A percentile compares a stretch with the other conserved stretches of the same genome.
Evolutionary conservation across 2,888 invertebrate genomes (phyloP).

Genomic region (Dexiosoma caninum): DNA sequence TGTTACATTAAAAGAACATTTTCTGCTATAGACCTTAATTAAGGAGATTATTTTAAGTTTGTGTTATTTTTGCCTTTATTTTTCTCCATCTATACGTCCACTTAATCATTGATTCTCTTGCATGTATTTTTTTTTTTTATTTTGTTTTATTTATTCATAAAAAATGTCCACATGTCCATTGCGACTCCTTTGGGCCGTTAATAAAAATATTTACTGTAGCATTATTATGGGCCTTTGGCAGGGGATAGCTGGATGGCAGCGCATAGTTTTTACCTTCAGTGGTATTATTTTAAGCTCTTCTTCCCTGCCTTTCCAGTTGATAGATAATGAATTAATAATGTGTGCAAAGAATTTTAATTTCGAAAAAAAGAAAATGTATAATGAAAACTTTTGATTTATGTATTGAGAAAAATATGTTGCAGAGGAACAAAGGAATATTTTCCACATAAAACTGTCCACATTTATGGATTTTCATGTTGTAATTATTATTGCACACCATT

Average conservation of each 20-base stretch:
- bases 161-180: neutral
- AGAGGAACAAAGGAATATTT: neutral
- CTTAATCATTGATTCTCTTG: slow-evolving; percentile 3
- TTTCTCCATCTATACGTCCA: neutral
- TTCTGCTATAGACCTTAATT: too few relatives aligned
- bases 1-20: too few relatives aligned
- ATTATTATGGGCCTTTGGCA: neutral
- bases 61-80: neutral
- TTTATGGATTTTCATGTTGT: neutral
- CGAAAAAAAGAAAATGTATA: slow-evolving; percentile 38
- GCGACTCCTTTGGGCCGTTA: neutral
- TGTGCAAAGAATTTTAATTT: slow-evolving; percentile 42
- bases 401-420: too few relatives aligned
- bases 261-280: too few relatives aligned
- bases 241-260: too few relatives aligned
- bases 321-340: neutral
- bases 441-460: neutral
- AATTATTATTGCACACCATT: neutral
- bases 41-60: slow-evolving; percentile 1
- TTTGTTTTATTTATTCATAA: neutral
- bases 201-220: neutral
- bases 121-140: neutral
- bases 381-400: slow-evolving; percentile 48
- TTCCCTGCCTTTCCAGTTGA: neutral
- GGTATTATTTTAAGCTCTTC: neutral